Evolutionary conservation across 2,113 vertebrate genomes (phyloP).

Genomic region (Tragelaphus buxtoni): DNA sequence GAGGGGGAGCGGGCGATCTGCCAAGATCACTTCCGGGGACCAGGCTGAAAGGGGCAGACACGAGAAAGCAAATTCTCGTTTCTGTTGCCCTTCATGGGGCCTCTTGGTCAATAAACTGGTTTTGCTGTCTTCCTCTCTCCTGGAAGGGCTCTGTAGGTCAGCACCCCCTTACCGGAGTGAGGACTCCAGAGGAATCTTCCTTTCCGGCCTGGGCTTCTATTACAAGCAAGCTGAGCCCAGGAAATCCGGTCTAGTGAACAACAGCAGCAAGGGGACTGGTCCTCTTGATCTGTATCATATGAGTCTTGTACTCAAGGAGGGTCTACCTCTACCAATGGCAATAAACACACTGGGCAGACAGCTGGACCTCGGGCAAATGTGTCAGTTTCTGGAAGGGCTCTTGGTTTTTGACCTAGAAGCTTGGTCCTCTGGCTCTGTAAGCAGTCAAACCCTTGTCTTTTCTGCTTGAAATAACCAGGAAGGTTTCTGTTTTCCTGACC

Average conservation of each 20-base stretch:
- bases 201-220: neutral
- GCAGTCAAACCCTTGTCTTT: neutral
- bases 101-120: neutral
- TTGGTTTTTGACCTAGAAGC: neutral
- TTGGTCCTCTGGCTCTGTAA: neutral
- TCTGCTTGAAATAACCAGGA: neutral
- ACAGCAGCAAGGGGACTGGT: too few species aligned
- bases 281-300: neutral
- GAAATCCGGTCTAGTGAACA: neutral
- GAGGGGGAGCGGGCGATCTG: neutral
- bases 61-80: neutral
- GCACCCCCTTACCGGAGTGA: neutral
- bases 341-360: neutral
- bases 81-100: neutral
- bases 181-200: neutral
- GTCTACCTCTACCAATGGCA: rapidly evolving
- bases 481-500: neutral
- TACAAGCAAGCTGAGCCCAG: neutral
- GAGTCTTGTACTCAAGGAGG: neutral
- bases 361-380: neutral
- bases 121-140: neutral
- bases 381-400: neutral
- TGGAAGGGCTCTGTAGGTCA: neutral
- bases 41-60: neutral
- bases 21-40: neutral